Base-by-base conservation (phyloP, 64 coral and sea anemone species). In the Platygyra sinensis region DNA sequence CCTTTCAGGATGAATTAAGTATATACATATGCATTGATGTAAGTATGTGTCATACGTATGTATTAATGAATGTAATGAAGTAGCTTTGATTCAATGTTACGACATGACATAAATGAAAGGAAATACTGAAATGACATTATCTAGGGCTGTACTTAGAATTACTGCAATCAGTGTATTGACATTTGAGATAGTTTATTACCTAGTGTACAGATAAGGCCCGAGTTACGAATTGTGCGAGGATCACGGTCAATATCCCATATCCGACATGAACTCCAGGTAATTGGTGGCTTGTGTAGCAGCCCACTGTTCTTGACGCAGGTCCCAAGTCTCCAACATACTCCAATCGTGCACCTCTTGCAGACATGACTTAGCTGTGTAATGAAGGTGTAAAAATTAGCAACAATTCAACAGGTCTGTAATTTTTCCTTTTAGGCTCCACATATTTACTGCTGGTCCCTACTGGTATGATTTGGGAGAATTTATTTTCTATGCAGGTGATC, bases 131-230 rank as follows among this genome's bases (percentile, higher is more conserved):
- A 65, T 65, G 17, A 32, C 31, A 27, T 67, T 11, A 63, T 25
- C 57, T 12, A 32, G 31, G 63, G 63, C 22, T 30, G 17, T 17
- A 65, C 42, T 46, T 7, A 39, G 42, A 46, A 6, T 7, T 46
- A 5, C 42, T 46, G 42, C 42, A 46, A 46, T 46, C 42, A 46
- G 1, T 15, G n/a, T 42, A 18, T 22, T 30, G 13, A 32, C 50
- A 9, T 25, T 38, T 62, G 36, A 30, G 79, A 50, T 24, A 82
- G 32, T 74, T 33, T 90, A 65, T 72, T 86, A 99, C 97, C 97
- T 79, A 99, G 54, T 13, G 97, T 99, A 30, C 97, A 99, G 74
- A 99, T 95, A 20, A 99, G 82, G 11, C 97, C 94, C 75, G 97
- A 95, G 72, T 99, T 95, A 36, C 97, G 87, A 73, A 99, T 99